Conservation (phyloP, 2,113 vertebrate species). For the Eptesicus fuscus region DNA sequence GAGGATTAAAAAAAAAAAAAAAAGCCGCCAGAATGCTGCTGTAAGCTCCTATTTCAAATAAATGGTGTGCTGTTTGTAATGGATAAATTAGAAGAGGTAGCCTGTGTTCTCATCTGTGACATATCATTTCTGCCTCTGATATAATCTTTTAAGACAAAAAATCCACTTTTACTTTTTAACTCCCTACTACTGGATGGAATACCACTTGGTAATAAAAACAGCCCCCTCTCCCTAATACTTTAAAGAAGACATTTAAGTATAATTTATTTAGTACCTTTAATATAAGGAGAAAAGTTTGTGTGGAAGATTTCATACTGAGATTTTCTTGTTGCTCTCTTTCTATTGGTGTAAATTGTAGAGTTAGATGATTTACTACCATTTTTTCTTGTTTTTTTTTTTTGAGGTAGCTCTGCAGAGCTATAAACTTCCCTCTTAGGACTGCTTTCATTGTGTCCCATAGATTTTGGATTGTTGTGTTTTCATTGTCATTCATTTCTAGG, state of each 20-base stretch:
- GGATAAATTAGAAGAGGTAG: constrained; percentile 72
- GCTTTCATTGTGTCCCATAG: too few species aligned
- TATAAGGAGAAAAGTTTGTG: neutral
- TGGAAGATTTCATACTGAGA: neutral
- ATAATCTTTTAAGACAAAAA: constrained; percentile 55
- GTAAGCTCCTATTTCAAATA: constrained; percentile 63
- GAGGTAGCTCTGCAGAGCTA: too few species aligned
- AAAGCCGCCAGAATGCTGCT: constrained; percentile 10
- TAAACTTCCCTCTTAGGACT: too few species aligned
- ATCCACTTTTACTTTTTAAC: constrained; percentile 54
- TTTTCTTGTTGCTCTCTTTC: too few species aligned
- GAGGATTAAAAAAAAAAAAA: too few species aligned
- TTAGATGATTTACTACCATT: too few species aligned
- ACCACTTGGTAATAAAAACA: constrained; percentile 47
- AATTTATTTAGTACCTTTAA: constrained; percentile 38
- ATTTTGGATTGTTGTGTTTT: too few species aligned
- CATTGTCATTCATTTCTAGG: too few species aligned
- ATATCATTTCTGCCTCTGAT: constrained; percentile 67
- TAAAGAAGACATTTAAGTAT: neutral
- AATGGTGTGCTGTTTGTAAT: constrained; percentile 54
- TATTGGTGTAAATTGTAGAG: too few species aligned
- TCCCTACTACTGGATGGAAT: neutral
- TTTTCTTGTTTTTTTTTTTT: too few species aligned
- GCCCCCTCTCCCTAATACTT: neutral
- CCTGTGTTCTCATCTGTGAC: constrained; percentile 66